phyloP scores from a whole-genome alignment of 2,113 vertebrate genomes.

The Nothocercus nigrocapillus region DNA sequence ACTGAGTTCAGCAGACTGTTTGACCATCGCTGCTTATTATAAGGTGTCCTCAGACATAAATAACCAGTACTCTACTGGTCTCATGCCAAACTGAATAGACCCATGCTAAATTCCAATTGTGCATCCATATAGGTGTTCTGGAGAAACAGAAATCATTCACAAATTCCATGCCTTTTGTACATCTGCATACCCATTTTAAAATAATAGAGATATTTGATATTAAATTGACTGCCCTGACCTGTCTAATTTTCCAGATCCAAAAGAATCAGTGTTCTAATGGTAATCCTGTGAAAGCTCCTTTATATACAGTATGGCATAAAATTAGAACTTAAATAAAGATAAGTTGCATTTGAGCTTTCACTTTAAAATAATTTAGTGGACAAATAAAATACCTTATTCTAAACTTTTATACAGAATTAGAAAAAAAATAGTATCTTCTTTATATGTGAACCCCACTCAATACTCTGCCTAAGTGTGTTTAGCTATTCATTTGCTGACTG shows the following conservation, averaged over 20 bases:
- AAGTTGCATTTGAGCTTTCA: background rate
- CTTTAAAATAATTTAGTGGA: background rate
- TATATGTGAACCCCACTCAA: background rate
- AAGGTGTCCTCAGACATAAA: background rate
- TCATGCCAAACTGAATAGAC: background rate
- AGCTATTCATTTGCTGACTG: background rate
- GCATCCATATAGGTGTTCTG: background rate
- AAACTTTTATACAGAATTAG: background rate
- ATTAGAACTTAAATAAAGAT: background rate
- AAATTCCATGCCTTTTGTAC: background rate
- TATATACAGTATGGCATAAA: background rate
- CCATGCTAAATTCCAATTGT: background rate
- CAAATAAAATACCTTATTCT: background rate
- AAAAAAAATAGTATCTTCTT: background rate
- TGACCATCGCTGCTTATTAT: background rate
- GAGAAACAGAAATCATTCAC: background rate
- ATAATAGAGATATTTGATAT: slow-evolving; percentile 56
- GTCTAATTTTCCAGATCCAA: slow-evolving; percentile 70
- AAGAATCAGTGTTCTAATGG: slow-evolving; percentile 53
- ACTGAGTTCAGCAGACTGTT: background rate
- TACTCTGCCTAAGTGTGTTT: background rate
- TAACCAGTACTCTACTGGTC: background rate
- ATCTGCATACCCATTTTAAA: slow-evolving; percentile 50
- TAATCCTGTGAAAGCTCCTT: slow-evolving; percentile 3
- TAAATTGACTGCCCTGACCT: slow-evolving; percentile 57